Percentiles rank a stretch among this genome's conserved stretches.
Evolutionary conservation across 2,113 vertebrate species (phyloP).

Genomic region (Butorides virescens): DNA sequence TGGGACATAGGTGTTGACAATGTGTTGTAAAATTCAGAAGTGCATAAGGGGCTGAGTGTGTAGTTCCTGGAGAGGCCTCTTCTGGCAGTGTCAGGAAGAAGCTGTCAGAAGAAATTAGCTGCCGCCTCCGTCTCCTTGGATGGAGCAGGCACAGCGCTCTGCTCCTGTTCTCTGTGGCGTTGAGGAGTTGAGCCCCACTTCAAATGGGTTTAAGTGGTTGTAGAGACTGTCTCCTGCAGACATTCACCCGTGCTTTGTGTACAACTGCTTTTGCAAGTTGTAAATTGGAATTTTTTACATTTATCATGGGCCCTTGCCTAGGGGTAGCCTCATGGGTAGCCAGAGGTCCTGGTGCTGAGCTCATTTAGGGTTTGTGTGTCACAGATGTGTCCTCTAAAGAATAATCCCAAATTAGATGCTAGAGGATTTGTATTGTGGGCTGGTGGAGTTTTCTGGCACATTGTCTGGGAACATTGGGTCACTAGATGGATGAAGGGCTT

Average conservation of each 20-base stretch:
- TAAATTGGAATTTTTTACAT: background rate
- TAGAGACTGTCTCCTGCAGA: background rate
- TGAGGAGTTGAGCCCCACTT: background rate
- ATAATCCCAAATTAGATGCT: background rate
- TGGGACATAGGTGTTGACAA: slow-evolving; percentile 13
- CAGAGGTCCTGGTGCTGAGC: background rate
- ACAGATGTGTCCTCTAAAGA: background rate
- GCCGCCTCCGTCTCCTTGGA: background rate
- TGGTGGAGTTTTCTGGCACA: background rate
- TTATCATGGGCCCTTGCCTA: background rate
- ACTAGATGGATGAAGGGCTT: background rate
- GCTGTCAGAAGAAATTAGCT: background rate
- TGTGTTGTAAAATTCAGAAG: background rate
- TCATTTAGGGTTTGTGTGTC: background rate
- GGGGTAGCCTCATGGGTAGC: background rate
- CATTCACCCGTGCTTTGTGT: background rate
- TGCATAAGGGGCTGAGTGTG: background rate
- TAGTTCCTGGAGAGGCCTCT: background rate
- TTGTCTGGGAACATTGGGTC: background rate
- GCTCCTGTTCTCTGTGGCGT: background rate
- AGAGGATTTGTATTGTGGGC: background rate
- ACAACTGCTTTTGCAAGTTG: background rate
- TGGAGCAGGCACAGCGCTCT: background rate
- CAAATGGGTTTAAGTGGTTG: background rate
- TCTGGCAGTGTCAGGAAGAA: background rate